Evolutionary conservation across 92 coral and sea anemone species (phyloP).

Genomic region (Blastomussa wellsi): DNA sequence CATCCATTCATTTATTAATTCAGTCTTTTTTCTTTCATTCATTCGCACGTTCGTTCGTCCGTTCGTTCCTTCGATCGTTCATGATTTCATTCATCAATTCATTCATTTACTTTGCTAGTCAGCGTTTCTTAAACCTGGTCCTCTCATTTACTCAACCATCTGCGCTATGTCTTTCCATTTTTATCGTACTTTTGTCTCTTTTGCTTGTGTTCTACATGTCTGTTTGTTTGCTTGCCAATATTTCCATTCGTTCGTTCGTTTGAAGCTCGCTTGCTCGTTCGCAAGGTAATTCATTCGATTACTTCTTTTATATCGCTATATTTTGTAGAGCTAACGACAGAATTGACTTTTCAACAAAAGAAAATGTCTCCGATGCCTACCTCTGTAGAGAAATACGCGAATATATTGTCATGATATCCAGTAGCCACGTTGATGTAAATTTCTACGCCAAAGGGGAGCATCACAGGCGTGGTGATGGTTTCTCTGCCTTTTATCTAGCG

Average conservation of each 20-base stretch:
- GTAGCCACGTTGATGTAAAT: background rate
- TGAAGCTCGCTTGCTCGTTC: no score
- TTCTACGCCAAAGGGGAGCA: constrained; percentile 3
- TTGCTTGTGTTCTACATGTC: no score
- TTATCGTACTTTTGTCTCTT: no score
- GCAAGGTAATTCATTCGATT: background rate
- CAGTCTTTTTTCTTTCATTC: no score
- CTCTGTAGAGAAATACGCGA: constrained; percentile 1
- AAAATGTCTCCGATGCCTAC: background rate
- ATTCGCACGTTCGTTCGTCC: background rate
- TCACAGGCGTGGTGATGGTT: constrained; percentile 10
- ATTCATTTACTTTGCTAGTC: no score
- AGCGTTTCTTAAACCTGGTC: no score
- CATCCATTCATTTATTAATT: no score
- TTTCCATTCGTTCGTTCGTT: no score
- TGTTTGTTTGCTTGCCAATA: no score
- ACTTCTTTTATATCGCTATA: background rate
- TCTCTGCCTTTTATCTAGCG: background rate
- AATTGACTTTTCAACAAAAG: constrained; percentile 5
- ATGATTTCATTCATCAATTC: no score
- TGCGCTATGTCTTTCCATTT: no score
- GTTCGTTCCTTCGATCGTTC: background rate
- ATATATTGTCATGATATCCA: background rate
- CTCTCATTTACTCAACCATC: no score
- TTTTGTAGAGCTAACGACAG: constrained; percentile 1